Conservation (phyloP, 2,113 vertebrate species). For the Pimephales promelas region DNA sequence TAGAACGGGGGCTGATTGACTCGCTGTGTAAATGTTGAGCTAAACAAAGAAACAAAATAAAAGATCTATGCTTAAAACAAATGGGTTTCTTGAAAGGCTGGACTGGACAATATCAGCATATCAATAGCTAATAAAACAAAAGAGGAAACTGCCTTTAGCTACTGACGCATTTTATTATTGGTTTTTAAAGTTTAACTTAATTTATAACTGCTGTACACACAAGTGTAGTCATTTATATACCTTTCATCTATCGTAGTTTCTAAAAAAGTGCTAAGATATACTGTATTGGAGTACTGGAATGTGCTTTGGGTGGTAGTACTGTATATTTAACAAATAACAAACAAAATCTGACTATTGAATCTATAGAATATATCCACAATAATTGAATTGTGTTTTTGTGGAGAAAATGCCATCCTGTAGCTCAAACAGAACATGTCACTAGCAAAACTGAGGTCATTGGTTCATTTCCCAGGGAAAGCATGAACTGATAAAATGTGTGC, state of each 20-base stretch:
- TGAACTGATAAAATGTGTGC: too few relatives aligned
- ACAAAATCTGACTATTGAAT: neutral
- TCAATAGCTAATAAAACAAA: slow-evolving; percentile 14
- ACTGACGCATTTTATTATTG: slow-evolving; percentile 3
- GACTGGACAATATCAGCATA: neutral
- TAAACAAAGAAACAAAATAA: neutral
- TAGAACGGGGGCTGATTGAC: neutral
- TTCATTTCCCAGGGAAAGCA: too few relatives aligned
- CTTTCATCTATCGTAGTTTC: slow-evolving; percentile 1
- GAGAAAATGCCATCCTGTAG: neutral
- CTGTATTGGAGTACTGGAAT: neutral
- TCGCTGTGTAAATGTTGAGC: neutral
- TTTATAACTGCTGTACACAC: neutral
- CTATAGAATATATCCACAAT: neutral
- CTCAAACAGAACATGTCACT: too few relatives aligned
- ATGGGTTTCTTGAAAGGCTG: neutral
- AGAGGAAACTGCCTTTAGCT: neutral
- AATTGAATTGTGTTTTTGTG: neutral
- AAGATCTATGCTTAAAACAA: neutral
- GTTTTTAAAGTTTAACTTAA: neutral
- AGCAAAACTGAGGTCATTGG: too few relatives aligned
- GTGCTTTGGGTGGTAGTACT: neutral
- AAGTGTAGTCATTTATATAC: neutral
- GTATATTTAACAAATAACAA: neutral
- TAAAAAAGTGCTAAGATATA: neutral